phyloP scores from a whole-genome alignment of 2,113 vertebrate genomes.

The Gobiocypris rarus region DNA sequence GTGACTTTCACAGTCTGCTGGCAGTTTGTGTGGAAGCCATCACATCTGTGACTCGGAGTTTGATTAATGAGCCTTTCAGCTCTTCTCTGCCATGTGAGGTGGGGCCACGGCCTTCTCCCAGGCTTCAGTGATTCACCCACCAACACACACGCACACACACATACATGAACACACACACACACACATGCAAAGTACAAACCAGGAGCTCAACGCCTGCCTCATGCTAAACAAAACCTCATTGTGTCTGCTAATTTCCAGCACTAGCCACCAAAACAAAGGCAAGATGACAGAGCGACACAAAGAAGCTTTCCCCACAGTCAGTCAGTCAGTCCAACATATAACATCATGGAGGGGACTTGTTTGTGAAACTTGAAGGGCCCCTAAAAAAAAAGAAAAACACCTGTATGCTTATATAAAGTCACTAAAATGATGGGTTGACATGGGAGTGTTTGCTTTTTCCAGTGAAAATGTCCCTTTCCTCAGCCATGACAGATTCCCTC shows the following conservation, averaged over 20 bases:
- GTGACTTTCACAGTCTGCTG: constrained; percentile 99
- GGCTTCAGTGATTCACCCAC: constrained; percentile 87
- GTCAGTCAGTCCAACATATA: background rate
- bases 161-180: constrained; percentile 24
- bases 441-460: constrained; percentile 53
- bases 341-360: background rate
- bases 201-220: constrained; percentile 16
- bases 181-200: constrained; percentile 49
- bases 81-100: constrained; percentile 86
- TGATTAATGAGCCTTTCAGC: constrained; percentile 99
- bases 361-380: background rate
- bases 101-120: constrained; percentile 88
- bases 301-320: constrained; percentile 2
- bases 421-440: constrained; percentile 55
- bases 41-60: constrained; percentile 93
- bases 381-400: background rate
- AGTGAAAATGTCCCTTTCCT: constrained; percentile 53
- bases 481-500: constrained; percentile 48
- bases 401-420: background rate
- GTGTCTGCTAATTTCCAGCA: constrained; percentile 16
- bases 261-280: constrained; percentile 28
- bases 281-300: constrained; percentile 22
- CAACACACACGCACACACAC: constrained; percentile 60
- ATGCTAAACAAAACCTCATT: constrained; percentile 61
- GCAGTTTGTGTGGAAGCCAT: constrained; percentile 90